Evolutionary conservation across 2,113 vertebrate species (phyloP), one percentile per base, ranked within the genome.

Genomic region (Nothoprocta perdicaria): DNA sequence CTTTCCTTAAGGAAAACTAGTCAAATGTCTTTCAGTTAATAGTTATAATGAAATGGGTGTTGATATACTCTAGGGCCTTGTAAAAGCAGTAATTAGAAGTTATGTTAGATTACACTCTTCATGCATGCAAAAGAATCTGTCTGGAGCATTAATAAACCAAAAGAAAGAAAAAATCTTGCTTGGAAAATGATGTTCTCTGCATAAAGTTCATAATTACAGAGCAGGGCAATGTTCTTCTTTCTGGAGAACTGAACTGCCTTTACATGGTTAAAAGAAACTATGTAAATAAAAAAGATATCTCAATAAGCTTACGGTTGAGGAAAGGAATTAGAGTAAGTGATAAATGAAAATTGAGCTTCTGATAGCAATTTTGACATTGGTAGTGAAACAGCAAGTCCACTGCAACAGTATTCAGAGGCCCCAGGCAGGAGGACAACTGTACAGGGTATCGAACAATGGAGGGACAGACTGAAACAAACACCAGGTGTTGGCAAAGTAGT

Each of bases 251-350:
- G 24, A 67, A 9, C 7, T 63, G 13, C 40, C 38, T 76, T 71
- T 12, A 76, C 21, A 22, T 23, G 22, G 48, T 48, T 11, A 48
- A 48, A 83, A 69, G 35, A 80, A 31, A 0, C 3, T 26, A 16
- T 6, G 52, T 3, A 17, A 86, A 78, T 63, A 81, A 86, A 93
- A 80, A 72, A 24, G 12, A 72, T 8, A 78, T 10, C 4, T 1
- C 0, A 80, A 2, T 55, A 75, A 88, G 3, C 62, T 83, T 35
- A 52, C 46, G 14, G 16, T 0, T 69, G 10, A 12, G 13, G 22
- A 7, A 69, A 93, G 84, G 45, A 86, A 81, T 76, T 29, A 81
- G 53, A 81, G n/a, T 10, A 81, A 90, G 14, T 17, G 12, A 62
- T 31, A 86, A 92, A 76, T 38, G 7, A 84, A 72, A 84, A 12